These are phyloP conservation scores for Trichogramma dendrolimi DNA, from an alignment of 2,888 invertebrate genomes.

Conservation along the genomic window DNA sequence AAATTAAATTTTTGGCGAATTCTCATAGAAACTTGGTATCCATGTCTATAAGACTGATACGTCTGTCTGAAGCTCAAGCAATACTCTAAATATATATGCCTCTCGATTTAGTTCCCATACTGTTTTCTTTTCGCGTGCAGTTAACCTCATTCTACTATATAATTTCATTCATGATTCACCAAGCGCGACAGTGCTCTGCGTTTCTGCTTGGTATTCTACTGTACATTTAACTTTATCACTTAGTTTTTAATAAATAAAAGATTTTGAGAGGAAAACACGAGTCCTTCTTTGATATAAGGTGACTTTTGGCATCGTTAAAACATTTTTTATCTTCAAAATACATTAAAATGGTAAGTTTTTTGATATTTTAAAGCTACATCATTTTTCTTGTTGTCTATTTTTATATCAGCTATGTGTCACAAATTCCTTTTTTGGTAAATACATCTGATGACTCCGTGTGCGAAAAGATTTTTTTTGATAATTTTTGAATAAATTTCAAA, in stretches of 20 bases:
- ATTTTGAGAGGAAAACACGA: too few species aligned
- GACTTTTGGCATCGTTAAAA: neutral
- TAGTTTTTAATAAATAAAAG: neutral
- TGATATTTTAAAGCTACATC: neutral
- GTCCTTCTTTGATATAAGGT: too few species aligned
- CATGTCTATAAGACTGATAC: too few species aligned
- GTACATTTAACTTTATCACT: neutral
- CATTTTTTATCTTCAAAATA: neutral
- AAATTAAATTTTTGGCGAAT: too few species aligned
- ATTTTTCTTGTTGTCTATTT: neutral
- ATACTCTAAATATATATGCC: neutral
- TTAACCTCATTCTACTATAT: conserved; percentile 2
- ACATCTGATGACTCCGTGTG: too few species aligned
- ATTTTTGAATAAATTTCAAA: neutral
- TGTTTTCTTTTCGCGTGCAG: too few species aligned
- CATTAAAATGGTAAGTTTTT: neutral
- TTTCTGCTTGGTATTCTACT: too few species aligned
- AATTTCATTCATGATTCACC: conserved; percentile 5
- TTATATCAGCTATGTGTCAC: neutral
- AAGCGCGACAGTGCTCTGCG: conserved; percentile 1
- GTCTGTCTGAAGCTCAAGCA: neutral
- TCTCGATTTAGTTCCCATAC: too few species aligned
- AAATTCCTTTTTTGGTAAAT: neutral
- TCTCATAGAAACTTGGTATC: too few species aligned
- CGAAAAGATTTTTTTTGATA: neutral